Percentiles rank a stretch among this genome's conserved stretches.
phyloP scores from a whole-genome alignment of 2,113 vertebrate genomes.

The Clarias batrachus region DNA sequence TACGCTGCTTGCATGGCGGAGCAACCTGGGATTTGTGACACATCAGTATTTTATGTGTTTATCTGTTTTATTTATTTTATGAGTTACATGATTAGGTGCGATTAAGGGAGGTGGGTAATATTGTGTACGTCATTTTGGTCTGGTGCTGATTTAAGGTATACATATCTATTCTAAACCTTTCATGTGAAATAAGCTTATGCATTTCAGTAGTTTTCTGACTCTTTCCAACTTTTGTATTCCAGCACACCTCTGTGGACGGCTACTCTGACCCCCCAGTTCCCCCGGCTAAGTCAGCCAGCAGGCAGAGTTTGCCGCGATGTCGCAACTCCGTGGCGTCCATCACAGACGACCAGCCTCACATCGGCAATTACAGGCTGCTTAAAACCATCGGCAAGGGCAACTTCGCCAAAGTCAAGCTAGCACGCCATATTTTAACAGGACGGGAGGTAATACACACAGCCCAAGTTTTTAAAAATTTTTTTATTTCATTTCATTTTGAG shows the following conservation, averaged over 20 bases:
- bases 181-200: neutral
- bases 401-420: constrained; percentile 70
- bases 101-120: too few relatives aligned
- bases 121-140: neutral
- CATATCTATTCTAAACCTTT: neutral
- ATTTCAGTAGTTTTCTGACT: too few relatives aligned
- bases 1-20: neutral
- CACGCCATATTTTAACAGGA: constrained; percentile 62
- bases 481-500: neutral
- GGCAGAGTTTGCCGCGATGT: constrained; percentile 50
- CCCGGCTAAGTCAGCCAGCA: constrained; percentile 48
- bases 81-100: neutral
- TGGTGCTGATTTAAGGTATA: neutral
- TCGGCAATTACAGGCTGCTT: constrained; percentile 66
- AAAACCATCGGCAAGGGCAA: constrained; percentile 71
- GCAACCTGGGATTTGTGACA: neutral
- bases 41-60: too few relatives aligned
- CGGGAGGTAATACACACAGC: constrained; percentile 62
- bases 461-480: neutral
- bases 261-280: constrained; percentile 44
- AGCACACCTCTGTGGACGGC: constrained; percentile 50
- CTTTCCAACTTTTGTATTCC: neutral
- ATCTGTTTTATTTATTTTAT: too few relatives aligned
- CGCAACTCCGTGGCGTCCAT: constrained; percentile 51
- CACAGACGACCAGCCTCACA: constrained; percentile 61